Base-by-base conservation (phyloP, 2,797 vertebrate genomes). In the Podarcis lilfordi region DNA sequence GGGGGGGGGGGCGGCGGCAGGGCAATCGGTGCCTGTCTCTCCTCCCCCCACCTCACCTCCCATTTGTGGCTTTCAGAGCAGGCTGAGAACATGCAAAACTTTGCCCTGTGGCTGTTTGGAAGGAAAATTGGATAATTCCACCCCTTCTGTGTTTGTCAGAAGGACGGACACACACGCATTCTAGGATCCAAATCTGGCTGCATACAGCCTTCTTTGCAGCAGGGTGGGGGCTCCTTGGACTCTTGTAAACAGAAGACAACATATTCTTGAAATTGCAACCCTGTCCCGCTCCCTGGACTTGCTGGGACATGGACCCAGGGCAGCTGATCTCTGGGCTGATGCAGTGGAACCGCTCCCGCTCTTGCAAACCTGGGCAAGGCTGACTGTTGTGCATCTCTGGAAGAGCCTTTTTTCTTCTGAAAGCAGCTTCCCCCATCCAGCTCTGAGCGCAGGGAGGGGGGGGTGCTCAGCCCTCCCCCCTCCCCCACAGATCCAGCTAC, bases 401-500 rank as follows among this genome's bases (percentile, higher is more conserved):
- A 29, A 71, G n/a, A 13, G 11, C 5, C 27, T 11, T 71, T 71
- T 32, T 29, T 29, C 11, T 71, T 29, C 61, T 64, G 61, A 64
- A 64, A 64, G 61, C 21, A 23, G 61, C 61, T 64, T 64, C 61
- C 61, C 21, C 61, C 21, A 64, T 64, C 25, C 25, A 32, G 25
- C 23, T 84, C 72, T 25, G 80, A 88, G 72, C 55, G 17, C n/a
- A 4, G 3, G 27, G 35, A n/a, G 21, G 23, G 3, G 3, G 9
- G 50, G 11, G 68, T 8, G 69, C 69, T 71, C 69, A 71, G 29
- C 29, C 15, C 10, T 15, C 66, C 32, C 32, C 19, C 55, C 90
- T 81, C 86, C 0, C 4, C 83, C 21, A 8, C 90, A 83, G 90
- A 92, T 94, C 50, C 89, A 94, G 91, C 93, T 85, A 76, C 93